phyloP scores from a whole-genome alignment of 2,797 vertebrate genomes.

The Uromys caudimaculatus region DNA sequence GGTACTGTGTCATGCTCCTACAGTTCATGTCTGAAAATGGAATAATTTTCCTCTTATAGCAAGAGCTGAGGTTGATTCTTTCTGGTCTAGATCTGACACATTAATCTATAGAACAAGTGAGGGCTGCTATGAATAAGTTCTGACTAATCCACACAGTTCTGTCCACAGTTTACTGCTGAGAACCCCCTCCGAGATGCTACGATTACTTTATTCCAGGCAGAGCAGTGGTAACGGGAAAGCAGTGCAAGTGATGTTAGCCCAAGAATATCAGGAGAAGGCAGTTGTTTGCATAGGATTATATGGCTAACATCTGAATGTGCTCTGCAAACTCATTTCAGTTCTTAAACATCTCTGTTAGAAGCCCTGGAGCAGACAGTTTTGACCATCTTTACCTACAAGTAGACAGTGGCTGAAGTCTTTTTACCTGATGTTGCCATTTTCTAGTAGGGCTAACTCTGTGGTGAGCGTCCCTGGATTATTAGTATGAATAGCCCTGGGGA shows the following conservation, averaged over 20 bases:
- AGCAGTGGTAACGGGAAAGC: not conserved
- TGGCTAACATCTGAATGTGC: not conserved
- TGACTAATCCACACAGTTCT: not conserved
- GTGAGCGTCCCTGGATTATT: not conserved
- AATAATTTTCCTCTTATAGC: not conserved
- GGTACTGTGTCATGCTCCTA: not conserved
- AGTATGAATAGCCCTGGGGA: not conserved
- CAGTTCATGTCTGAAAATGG: not conserved
- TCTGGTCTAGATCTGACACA: not conserved
- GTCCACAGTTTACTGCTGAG: not conserved
- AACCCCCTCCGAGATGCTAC: not conserved
- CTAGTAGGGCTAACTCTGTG: not conserved
- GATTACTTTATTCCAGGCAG: not conserved
- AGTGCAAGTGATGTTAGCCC: not conserved
- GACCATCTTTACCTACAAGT: not conserved
- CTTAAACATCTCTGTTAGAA: constrained; percentile 59
- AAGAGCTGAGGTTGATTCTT: not conserved
- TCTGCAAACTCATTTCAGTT: constrained; percentile 67
- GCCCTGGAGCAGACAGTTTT: not conserved
- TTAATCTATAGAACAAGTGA: not conserved
- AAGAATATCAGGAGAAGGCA: constrained; percentile 15
- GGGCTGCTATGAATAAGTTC: not conserved
- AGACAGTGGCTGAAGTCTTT: not conserved
- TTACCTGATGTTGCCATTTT: not conserved
- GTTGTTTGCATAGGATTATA: constrained; percentile 59